phyloP scores from a whole-genome alignment of 2,888 invertebrate genomes.

The Amiota mariae region DNA sequence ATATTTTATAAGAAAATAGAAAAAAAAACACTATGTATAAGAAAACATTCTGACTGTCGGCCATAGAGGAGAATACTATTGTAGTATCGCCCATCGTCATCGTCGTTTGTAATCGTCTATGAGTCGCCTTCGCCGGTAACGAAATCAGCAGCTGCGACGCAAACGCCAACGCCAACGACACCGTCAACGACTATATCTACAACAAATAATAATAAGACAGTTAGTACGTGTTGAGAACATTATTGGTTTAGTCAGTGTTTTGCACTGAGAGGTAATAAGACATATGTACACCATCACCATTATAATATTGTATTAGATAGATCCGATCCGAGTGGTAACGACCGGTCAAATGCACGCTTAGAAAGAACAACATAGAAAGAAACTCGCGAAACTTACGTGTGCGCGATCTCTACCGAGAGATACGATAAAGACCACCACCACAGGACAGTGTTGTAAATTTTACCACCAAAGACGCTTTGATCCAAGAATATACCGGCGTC shows the following conservation, averaged over 20 bases:
- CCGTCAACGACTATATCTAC: conserved; percentile 56
- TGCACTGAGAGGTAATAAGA: conserved; percentile 66
- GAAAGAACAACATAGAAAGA: neutral
- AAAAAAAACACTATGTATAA: conserved; percentile 23
- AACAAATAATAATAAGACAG: conserved; percentile 69
- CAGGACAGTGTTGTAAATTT: neutral
- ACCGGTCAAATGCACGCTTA: conserved; percentile 6
- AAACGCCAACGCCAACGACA: conserved; percentile 27
- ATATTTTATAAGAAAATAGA: conserved; percentile 56
- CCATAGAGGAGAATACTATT: conserved; percentile 17
- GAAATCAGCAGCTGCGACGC: conserved; percentile 13
- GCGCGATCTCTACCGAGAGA: neutral
- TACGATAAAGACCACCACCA: neutral
- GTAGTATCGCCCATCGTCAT: conserved; percentile 32
- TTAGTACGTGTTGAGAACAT: conserved; percentile 71
- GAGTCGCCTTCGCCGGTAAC: neutral
- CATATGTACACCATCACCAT: conserved; percentile 37
- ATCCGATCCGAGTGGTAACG: no score
- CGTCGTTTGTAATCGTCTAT: conserved; percentile 10
- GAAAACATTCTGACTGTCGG: neutral
- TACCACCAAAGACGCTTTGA: neutral
- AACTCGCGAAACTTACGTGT: neutral
- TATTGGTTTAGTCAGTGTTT: conserved; percentile 70
- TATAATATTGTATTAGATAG: no score
- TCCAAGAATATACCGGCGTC: no score